Evolutionary conservation across 2,113 vertebrate species (phyloP).

Genomic region (Tachycineta bicolor): DNA sequence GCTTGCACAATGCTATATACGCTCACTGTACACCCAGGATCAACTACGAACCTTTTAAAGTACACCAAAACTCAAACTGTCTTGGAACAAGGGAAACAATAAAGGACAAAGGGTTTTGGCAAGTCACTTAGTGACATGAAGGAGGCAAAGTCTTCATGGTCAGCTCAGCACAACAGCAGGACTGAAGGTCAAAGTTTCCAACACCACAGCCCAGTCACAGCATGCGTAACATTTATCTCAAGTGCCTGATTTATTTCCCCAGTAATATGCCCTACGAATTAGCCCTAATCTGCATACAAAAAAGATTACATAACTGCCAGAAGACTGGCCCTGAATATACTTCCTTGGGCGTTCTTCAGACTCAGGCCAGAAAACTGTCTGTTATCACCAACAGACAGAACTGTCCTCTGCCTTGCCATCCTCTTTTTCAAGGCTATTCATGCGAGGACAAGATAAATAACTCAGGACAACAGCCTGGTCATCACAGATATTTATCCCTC

Average conservation of each 20-base stretch:
- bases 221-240: not conserved
- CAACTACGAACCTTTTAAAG: not conserved
- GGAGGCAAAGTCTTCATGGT: not conserved
- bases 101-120: not conserved
- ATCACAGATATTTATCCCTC: not conserved
- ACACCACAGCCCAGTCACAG: not conserved
- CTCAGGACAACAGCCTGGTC: not conserved
- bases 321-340: not conserved
- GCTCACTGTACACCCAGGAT: not conserved
- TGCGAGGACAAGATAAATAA: not conserved
- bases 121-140: not conserved
- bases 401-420: not conserved
- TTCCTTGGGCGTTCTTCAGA: not conserved
- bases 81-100: not conserved
- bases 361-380: not conserved
- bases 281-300: not conserved
- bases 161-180: not conserved
- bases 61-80: not conserved
- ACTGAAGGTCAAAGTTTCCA: not conserved
- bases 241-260: not conserved
- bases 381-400: not conserved
- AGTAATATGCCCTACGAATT: not conserved
- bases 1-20: not conserved
- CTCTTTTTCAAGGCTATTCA: not conserved
- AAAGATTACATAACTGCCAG: not conserved